Evolutionary conservation across 2,797 vertebrate species (phyloP), one percentile per base, ranked within the genome.

Genomic region (Cyprinodon diabolis): DNA sequence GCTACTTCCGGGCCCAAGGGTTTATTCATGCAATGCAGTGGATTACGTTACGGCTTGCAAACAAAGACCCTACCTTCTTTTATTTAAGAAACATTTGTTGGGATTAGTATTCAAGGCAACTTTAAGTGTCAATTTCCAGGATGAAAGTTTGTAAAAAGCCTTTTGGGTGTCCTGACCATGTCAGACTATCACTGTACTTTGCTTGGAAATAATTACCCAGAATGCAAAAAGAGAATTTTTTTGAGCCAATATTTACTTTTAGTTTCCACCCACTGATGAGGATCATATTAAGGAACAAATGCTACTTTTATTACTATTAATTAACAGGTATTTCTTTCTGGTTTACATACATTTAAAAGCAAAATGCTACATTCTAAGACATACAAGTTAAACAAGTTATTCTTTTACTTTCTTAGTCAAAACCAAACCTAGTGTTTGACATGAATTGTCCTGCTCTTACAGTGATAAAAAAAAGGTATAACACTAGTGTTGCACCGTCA

Each of bases 1-100:
- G 87, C 89, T 86, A 92, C 92, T 93, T 93, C 92, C 89, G 79
- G 87, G 82, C 86, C 78, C 80, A 82, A 58, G 80, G 89, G 78
- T 91, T 92, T 91, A 86, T 91, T 91, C 78, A 81, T 84, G 37
- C 83, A 89, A 80, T 76, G 77, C 77, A 68, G 76, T 77, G 85
- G 87, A 87, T 91, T 87, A 84, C 86, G 86, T 91, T 89, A 86
- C 87, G 83, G 74, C 35, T 70, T 76, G 75, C 74, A 83, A 81
- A 79, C 68, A 54, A 69, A 75, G 77, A 77, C 71, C 35, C 6
- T 66, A 72, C 83, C 60, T 78, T 54, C n/a, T 76, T 76, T 82
- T 77, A 74, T 40, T 37, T 45, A 45, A 58, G 23, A 79, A 71
- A 70, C 52, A 19, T 52, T 77, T 68, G 25, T 58, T 58, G 74